phyloP scores from a whole-genome alignment of 1,140 invertebrate genomes.

The Platyura marginata region DNA sequence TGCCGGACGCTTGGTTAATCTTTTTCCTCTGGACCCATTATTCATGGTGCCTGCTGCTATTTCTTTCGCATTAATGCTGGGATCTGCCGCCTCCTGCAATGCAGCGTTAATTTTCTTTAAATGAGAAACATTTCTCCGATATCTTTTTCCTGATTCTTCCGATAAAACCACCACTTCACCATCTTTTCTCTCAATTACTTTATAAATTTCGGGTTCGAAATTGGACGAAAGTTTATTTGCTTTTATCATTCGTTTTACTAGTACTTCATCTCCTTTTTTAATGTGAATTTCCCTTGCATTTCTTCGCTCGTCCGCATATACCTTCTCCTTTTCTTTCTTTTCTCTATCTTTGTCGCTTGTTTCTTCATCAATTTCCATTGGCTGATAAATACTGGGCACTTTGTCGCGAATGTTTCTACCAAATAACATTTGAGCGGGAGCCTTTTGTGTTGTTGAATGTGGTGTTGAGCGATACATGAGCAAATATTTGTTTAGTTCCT shows the following conservation, averaged over 20 bases:
- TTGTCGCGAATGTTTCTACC: conserved; percentile 10
- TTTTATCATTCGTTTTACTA: neutral
- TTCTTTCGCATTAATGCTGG: too few species aligned
- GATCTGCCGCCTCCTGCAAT: too few species aligned
- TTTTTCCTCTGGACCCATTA: too few species aligned
- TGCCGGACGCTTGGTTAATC: too few species aligned
- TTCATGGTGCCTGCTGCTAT: too few species aligned
- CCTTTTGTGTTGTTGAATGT: conserved; percentile 15
- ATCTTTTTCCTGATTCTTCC: neutral
- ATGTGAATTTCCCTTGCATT: conserved; percentile 1
- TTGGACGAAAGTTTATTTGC: neutral
- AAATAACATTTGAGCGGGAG: conserved; percentile 20
- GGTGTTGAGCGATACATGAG: conserved; percentile 18
- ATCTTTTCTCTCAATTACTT: neutral
- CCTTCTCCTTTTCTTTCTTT: conserved; percentile 1
- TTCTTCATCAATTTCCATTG: conserved; percentile 1
- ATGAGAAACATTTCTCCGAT: neutral
- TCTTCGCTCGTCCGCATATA: conserved; percentile 2
- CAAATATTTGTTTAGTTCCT: conserved; percentile 10
- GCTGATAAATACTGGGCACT: neutral
- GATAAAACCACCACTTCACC: neutral
- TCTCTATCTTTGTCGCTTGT: conserved; percentile 1
- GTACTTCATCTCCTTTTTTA: neutral
- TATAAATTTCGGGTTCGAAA: neutral
- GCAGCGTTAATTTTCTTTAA: neutral